Base-by-base conservation (phyloP, 1,140 invertebrate genomes). In the Drosophila bocqueti region DNA sequence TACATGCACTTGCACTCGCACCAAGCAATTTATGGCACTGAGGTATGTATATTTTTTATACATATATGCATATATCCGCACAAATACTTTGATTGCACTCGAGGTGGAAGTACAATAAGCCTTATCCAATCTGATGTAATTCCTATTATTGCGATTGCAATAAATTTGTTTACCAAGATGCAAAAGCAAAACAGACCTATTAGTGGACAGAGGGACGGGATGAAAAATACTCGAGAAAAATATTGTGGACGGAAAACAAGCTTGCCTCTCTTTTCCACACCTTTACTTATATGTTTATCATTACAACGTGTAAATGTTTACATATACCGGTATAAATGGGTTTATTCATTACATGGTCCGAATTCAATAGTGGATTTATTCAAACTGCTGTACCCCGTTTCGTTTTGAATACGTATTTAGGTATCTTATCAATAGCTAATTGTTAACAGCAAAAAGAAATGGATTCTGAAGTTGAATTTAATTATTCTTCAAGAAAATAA, bases 101-200 rank as follows among this genome's bases (percentile, higher is more conserved):
- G 47, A 29, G 31, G 55, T 40, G 18, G n/a, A 64, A 40, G 18
- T 60, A 66, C 45, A 46, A 58, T 24, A 49, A 29, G 61, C 57
- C 36, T 77, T 65, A 65, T 43, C 34, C 62, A 79, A 71, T 65
- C 66, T 83, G 76, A 84, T 83, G 81, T 64, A 83, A 83, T 83
- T 80, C 50, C 75, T 63, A 64, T 74, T 78, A 80, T 79, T 79
- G 47, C 68, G 65, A 74, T 68, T 60, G 64, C 43, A 63, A 77
- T 73, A 65, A 77, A 66, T 79, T 84, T 84, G 76, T 84, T 84
- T 84, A 76, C 81, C 43, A 58, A 76, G 67, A 61, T 47, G 45
- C 54, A 58, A 61, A 26, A 45, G 21, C 16, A 52, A 42, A 52
- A 68, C 24, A 58, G 5, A 50, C n/a, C 45, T n/a, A 67, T 15